Base-by-base conservation (phyloP, 2,113 vertebrate genomes). In the Lepidothrix coronata region DNA sequence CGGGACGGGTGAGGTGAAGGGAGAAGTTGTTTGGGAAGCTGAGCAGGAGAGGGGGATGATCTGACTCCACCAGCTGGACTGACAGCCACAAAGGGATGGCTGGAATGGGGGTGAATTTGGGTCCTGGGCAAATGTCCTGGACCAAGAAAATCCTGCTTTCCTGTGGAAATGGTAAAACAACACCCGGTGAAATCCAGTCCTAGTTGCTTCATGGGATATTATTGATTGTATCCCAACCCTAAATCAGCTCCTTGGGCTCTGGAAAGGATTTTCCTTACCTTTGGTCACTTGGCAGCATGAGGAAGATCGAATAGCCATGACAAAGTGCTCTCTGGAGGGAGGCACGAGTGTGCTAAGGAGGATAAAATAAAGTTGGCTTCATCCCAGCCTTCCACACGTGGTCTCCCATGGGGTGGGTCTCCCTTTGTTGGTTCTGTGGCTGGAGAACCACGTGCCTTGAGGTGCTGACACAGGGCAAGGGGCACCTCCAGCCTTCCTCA, bases 1-100 rank as follows among this genome's bases (percentile, higher is more conserved):
- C 43, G 63, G 73, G 59, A 9, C 28, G 31, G 1, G n/a, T 37
- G 82, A 30, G 33, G 13, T 44, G 82, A 27, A 28, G 13, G 33
- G 44, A 43, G 86, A 66, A 76, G 75, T n/a, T 84, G 23, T 73
- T 74, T 37, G 75, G 49, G 88, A 63, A 91, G 89, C 33, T 68
- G 73, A 74, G 83, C 22, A 37, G 30, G 30, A 8, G 5, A 9
- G 52, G 31, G 7, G 19, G 41, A 51, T 2, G 6, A 46, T 35
- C 21, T 5, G 2, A 27, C 35, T 39, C 39, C 59, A 35, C 62
- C 21, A 77, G 39, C 21, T 54, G 58, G 28, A 15, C 35, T 46
- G 55, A 86, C 7, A 7, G 8, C 51, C 68, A 8, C 48, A 18
- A 2, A 30, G 19, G 24, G n/a, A 22, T 2, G 1, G 13, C 18